Evolutionary conservation across 2,888 invertebrate genomes (phyloP).

Genomic region (Maniola hyperantus): DNA sequence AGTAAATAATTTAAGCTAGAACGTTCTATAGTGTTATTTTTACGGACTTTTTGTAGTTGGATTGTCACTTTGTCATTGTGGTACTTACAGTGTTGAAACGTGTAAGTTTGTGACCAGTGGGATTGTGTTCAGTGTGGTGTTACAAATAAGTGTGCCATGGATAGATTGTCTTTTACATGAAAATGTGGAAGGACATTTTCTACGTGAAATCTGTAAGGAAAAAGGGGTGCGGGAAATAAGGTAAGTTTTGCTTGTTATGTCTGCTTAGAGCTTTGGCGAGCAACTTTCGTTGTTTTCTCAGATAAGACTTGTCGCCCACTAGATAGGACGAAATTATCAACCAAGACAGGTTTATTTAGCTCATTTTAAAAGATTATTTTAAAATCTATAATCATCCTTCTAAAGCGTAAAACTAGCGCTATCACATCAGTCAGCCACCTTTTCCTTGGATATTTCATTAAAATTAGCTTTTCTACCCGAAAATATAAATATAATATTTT

Average conservation of each 20-base stretch:
- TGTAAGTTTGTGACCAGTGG: background rate
- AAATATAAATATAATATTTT: too few relatives aligned
- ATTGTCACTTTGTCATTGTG: background rate
- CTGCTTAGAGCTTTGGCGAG: slow-evolving; percentile 2
- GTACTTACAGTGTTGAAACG: background rate
- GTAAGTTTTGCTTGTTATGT: slow-evolving; percentile 49
- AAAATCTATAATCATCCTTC: too few relatives aligned
- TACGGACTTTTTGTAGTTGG: slow-evolving; percentile 19
- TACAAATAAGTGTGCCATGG: slow-evolving; percentile 52
- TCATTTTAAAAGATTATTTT: too few relatives aligned
- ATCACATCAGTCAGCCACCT: too few relatives aligned
- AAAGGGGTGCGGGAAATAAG: slow-evolving; percentile 66
- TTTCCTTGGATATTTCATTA: too few relatives aligned
- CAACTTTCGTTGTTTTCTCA: slow-evolving; percentile 9
- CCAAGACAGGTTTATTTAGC: too few relatives aligned
- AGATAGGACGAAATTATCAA: background rate
- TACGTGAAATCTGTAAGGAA: slow-evolving; percentile 76
- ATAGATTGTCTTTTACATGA: slow-evolving; percentile 57
- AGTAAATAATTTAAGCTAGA: slow-evolving; percentile 8
- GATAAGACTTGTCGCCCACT: background rate
- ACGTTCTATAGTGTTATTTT: background rate
- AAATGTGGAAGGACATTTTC: slow-evolving; percentile 73
- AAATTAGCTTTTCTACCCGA: too few relatives aligned
- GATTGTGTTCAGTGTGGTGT: slow-evolving; percentile 39
- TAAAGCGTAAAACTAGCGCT: too few relatives aligned